Evolutionary conservation across 1,140 invertebrate genomes (phyloP).

Genomic region (Lepidotrigona ventralis): DNA sequence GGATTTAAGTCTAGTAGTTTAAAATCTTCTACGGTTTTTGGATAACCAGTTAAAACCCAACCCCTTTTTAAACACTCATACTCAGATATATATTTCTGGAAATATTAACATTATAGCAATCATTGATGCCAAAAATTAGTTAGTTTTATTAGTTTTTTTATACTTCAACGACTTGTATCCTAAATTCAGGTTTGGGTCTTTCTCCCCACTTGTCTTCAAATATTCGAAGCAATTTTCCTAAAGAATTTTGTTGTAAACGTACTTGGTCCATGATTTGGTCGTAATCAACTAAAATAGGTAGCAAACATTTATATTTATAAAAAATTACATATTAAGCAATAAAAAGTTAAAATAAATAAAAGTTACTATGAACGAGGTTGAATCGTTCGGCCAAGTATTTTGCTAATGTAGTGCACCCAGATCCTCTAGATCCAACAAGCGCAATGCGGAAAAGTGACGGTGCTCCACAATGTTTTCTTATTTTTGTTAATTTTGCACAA

Average conservation of each 20-base stretch:
- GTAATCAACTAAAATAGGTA: conserved; percentile 80
- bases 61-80: conserved; percentile 82
- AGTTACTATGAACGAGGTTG: conserved; percentile 70
- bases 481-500: conserved; percentile 58
- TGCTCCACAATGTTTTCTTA: conserved; percentile 58
- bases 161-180: conserved; percentile 75
- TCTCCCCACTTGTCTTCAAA: conserved; percentile 74
- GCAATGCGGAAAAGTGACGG: conserved; percentile 69
- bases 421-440: conserved; percentile 70
- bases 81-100: conserved; percentile 65
- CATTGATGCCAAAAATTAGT: not conserved
- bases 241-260: conserved; percentile 75
- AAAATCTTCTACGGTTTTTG: conserved; percentile 81
- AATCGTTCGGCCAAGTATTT: conserved; percentile 67
- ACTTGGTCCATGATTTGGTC: conserved; percentile 79
- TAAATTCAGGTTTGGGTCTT: conserved; percentile 77
- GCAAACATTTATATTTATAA: not conserved
- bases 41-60: conserved; percentile 83
- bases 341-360: not conserved
- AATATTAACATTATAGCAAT: not conserved
- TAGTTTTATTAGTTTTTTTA: not conserved
- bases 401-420: conserved; percentile 63
- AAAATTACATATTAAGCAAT: not conserved
- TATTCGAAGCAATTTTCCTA: conserved; percentile 78
- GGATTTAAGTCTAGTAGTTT: conserved; percentile 81